Conservation (phyloP, 2,888 invertebrate genomes). For the Panzeria rudis region DNA sequence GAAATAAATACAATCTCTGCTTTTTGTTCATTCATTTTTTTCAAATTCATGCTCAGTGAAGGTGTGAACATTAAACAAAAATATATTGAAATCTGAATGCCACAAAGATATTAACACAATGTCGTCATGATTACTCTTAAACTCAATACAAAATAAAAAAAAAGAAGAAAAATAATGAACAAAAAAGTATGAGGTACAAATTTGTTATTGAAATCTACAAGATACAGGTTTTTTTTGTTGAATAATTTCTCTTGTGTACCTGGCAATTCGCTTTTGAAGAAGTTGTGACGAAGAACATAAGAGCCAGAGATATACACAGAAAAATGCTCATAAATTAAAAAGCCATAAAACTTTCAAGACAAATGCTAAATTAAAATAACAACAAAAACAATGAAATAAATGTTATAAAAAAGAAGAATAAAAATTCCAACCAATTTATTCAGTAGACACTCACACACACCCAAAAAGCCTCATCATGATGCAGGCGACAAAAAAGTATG, state of each 20-base stretch:
- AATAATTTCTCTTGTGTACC: slow-evolving; percentile 31
- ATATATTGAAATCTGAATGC: slow-evolving; percentile 43
- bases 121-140: slow-evolving; percentile 34
- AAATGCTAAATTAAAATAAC: slow-evolving; percentile 74
- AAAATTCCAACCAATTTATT: slow-evolving; percentile 53
- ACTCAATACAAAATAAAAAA: background rate
- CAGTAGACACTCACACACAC: background rate
- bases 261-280: slow-evolving; percentile 47
- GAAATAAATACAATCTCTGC: slow-evolving; percentile 59
- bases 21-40: background rate
- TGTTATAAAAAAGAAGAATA: slow-evolving; percentile 30
- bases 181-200: slow-evolving; percentile 34
- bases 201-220: slow-evolving; percentile 50
- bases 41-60: slow-evolving; percentile 52
- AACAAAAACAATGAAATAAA: slow-evolving; percentile 56
- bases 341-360: slow-evolving; percentile 82
- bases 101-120: slow-evolving; percentile 25
- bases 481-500: slow-evolving; percentile 54
- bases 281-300: slow-evolving; percentile 12
- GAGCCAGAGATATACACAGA: slow-evolving; percentile 28
- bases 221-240: slow-evolving; percentile 50
- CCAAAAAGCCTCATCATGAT: slow-evolving; percentile 20
- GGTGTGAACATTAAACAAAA: slow-evolving; percentile 69
- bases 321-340: slow-evolving; percentile 79
- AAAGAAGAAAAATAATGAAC: background rate